Percentiles rank a stretch among this genome's conserved stretches.
Evolutionary conservation across 2,888 invertebrate species (phyloP).

Genomic region (Schizotus pectinicornis): DNA sequence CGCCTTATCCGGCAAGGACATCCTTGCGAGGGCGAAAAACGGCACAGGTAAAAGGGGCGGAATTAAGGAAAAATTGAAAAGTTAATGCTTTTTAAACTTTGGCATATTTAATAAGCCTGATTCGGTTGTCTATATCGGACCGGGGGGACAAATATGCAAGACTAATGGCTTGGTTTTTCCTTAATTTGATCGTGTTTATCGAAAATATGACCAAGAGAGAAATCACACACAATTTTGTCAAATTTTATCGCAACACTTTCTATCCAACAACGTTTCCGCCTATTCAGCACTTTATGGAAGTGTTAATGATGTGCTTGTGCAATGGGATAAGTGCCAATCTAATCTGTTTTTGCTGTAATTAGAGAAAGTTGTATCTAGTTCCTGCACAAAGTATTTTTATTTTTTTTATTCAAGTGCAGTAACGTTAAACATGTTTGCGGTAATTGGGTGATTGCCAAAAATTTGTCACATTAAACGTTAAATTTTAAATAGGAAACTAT

Average conservation of each 20-base stretch:
- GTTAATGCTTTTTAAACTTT: too few relatives aligned
- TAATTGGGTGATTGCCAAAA: too few relatives aligned
- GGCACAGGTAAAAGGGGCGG: conserved; percentile 90
- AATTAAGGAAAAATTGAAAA: neutral
- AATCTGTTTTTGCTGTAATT: too few relatives aligned
- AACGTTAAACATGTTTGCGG: too few relatives aligned
- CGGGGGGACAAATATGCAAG: conserved; percentile 48
- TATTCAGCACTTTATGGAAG: too few relatives aligned
- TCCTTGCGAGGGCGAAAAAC: conserved; percentile 98
- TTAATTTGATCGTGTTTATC: conserved; percentile 16
- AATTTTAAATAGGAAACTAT: too few relatives aligned
- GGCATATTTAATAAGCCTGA: conserved; percentile 41
- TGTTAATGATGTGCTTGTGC: neutral
- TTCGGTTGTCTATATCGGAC: conserved; percentile 32
- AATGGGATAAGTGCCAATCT: neutral
- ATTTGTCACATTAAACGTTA: too few relatives aligned
- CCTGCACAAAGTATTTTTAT: too few relatives aligned
- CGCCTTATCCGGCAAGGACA: conserved; percentile 96
- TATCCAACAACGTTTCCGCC: too few relatives aligned
- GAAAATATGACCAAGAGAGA: conserved; percentile 3
- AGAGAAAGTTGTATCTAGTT: too few relatives aligned
- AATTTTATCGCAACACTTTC: neutral
- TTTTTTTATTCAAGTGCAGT: too few relatives aligned
- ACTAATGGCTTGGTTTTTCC: conserved; percentile 41
- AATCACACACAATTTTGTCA: conserved; percentile 6